Conservation (phyloP, 2,113 vertebrate species). For the Alethe diademata region DNA sequence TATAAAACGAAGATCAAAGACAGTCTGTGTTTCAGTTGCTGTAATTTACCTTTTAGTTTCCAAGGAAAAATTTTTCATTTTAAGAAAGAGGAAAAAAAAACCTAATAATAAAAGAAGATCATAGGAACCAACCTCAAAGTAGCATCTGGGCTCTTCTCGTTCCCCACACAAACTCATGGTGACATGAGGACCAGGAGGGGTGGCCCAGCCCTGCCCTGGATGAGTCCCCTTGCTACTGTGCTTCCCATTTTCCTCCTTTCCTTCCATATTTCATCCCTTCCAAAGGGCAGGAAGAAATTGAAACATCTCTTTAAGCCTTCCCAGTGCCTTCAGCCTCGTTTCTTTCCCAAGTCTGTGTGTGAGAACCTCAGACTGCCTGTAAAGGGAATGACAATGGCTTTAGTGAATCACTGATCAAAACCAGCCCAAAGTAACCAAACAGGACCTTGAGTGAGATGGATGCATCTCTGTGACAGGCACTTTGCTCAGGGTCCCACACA, state of each 20-base stretch:
- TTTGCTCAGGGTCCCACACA: rapidly evolving
- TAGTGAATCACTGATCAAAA: neutral
- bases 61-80: neutral
- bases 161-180: neutral
- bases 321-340: neutral
- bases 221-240: rapidly evolving
- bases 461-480: rapidly evolving
- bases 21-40: neutral
- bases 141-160: neutral
- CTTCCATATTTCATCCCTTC: neutral
- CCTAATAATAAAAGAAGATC: neutral
- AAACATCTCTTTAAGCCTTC: neutral
- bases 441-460: rapidly evolving
- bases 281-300: neutral
- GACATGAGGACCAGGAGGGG: rapidly evolving
- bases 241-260: neutral
- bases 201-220: neutral
- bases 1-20: neutral
- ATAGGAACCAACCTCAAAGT: neutral
- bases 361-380: neutral
- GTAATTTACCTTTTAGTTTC: neutral
- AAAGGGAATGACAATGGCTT: rapidly evolving
- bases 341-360: neutral
- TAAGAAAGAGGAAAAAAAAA: neutral
- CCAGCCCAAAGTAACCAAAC: rapidly evolving